Percentiles rank a stretch among this genome's conserved stretches.
phyloP scores from a whole-genome alignment of 2,113 vertebrate species.

The Pantherophis guttatus region DNA sequence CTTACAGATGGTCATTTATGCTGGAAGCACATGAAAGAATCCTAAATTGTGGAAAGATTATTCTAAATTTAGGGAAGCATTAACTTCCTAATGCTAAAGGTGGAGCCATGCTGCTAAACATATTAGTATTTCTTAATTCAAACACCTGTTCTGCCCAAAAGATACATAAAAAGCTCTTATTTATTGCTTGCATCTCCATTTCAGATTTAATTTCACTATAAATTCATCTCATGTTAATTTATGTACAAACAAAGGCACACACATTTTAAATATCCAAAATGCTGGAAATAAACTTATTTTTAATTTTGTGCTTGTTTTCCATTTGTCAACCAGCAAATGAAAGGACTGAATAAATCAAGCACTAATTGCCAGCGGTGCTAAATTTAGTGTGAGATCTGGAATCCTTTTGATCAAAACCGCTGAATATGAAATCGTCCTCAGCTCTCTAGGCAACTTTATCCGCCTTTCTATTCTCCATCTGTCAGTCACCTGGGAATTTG shows the following conservation, averaged over 20 bases:
- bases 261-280: constrained; percentile 82
- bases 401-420: constrained; percentile 95
- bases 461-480: constrained; percentile 89
- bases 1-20: constrained; percentile 80
- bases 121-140: constrained; percentile 82
- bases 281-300: constrained; percentile 84
- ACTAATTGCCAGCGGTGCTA: constrained; percentile 97
- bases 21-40: constrained; percentile 73
- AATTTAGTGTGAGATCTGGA: constrained; percentile 94
- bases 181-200: constrained; percentile 78
- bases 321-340: constrained; percentile 92
- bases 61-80: constrained; percentile 76
- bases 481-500: constrained; percentile 96
- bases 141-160: constrained; percentile 77
- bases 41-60: constrained; percentile 71
- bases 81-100: constrained; percentile 78
- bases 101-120: constrained; percentile 80
- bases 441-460: constrained; percentile 96
- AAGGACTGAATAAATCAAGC: constrained; percentile 89
- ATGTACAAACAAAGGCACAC: constrained; percentile 83
- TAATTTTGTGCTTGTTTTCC: constrained; percentile 85
- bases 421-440: constrained; percentile 87
- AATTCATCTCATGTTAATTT: constrained; percentile 85
- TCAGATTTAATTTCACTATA: constrained; percentile 81
- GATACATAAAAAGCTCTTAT: constrained; percentile 75